These are phyloP conservation scores for Callimico goeldii DNA, from an alignment of 2,797 vertebrate species.

Conservation along the genomic window DNA sequence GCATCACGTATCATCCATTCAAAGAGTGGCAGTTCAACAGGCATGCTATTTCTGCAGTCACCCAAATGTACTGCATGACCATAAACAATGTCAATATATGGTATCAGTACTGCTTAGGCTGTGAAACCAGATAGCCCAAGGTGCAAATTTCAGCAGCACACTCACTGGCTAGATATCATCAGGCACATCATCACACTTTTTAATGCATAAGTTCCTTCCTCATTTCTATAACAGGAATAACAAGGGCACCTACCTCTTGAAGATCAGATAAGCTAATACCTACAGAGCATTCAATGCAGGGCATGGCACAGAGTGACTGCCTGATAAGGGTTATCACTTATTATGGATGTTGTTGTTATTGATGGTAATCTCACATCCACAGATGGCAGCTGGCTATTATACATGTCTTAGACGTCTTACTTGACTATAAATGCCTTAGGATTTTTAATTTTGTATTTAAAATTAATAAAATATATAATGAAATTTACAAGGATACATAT, in stretches of 20 bases:
- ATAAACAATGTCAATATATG: neutral
- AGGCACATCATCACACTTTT: neutral
- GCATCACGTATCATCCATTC: neutral
- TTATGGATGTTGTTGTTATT: neutral
- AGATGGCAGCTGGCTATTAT: neutral
- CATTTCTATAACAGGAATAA: neutral
- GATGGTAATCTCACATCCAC: neutral
- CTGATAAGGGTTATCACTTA: neutral
- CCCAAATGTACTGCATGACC: neutral
- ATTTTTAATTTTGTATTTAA: neutral
- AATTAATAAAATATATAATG: neutral
- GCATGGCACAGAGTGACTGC: neutral
- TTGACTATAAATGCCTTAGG: neutral
- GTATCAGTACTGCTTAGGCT: neutral
- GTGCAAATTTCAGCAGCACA: neutral
- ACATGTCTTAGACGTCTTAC: neutral
- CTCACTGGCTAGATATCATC: neutral
- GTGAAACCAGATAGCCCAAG: neutral
- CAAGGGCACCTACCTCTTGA: neutral
- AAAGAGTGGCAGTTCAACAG: neutral
- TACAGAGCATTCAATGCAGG: neutral
- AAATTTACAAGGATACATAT: neutral
- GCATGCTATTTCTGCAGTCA: neutral
- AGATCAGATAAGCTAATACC: neutral
- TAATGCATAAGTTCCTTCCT: neutral